These are phyloP conservation scores for Eupeodes latifasciatus DNA, from an alignment of 2,888 invertebrate species.

Conservation along the genomic window DNA sequence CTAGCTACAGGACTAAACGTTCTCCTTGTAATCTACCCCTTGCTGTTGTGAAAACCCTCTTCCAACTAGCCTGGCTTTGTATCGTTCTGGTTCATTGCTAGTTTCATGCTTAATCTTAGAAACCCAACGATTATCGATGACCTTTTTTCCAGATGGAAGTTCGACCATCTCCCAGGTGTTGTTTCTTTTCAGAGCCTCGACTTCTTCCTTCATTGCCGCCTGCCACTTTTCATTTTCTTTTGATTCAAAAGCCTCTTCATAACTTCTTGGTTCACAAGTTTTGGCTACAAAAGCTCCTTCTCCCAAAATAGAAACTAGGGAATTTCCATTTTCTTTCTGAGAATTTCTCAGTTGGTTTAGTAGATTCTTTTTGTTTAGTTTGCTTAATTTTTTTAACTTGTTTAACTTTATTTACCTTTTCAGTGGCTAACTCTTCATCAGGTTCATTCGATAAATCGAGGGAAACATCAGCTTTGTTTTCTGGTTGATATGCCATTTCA, in stretches of 20 bases:
- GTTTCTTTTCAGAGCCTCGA: no score
- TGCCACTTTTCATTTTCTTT: constrained; percentile 34
- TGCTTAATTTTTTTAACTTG: no score
- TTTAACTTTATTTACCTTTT: no score
- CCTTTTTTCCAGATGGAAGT: background rate
- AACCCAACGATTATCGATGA: constrained; percentile 48
- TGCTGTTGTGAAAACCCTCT: no score
- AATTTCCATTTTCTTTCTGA: constrained; percentile 5
- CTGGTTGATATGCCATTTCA: background rate
- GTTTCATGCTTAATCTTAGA: constrained; percentile 35
- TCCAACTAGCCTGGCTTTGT: no score
- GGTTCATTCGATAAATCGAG: background rate
- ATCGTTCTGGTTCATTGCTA: constrained; percentile 24
- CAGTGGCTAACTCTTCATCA: background rate
- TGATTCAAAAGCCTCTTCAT: constrained; percentile 24
- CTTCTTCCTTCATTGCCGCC: background rate
- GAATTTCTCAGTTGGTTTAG: no score
- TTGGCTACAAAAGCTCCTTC: background rate
- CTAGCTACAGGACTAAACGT: background rate
- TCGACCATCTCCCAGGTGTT: no score
- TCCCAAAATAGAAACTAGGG: constrained; percentile 10
- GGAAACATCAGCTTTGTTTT: background rate
- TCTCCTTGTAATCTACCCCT: no score
- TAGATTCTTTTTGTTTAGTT: no score
- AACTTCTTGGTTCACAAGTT: constrained; percentile 30